Evolutionary conservation across 2,888 invertebrate species (phyloP).

Genomic region (Scaptomyza flava): DNA sequence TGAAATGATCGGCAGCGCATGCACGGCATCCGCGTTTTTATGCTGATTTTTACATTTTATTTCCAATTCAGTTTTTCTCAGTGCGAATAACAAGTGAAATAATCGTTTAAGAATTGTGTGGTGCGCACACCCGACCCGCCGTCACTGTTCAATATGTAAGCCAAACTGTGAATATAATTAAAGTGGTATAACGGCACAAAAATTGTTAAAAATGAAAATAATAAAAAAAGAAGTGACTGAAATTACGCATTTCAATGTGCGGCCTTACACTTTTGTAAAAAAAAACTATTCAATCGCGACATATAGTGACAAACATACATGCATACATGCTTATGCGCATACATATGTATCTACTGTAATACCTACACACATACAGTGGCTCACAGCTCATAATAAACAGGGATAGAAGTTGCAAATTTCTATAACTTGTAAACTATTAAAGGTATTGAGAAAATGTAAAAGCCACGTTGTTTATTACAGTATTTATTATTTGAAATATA

Average conservation of each 20-base stretch:
- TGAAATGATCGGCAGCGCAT: slow-evolving; percentile 32
- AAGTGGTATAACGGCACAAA: slow-evolving; percentile 36
- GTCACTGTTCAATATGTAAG: slow-evolving; percentile 43
- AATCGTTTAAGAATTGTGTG: slow-evolving; percentile 10
- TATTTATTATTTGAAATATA: no score
- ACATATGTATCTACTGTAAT: not conserved
- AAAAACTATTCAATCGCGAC: slow-evolving; percentile 2
- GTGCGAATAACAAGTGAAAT: slow-evolving; percentile 29
- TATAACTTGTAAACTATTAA: no score
- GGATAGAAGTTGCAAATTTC: no score
- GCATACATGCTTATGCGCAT: slow-evolving; percentile 1
- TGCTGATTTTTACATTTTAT: slow-evolving; percentile 42
- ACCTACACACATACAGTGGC: not conserved
- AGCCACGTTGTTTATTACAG: no score
- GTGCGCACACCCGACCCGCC: slow-evolving; percentile 31
- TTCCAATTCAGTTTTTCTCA: slow-evolving; percentile 28
- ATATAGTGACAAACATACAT: not conserved
- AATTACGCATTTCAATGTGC: not conserved
- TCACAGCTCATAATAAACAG: no score
- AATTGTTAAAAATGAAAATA: slow-evolving; percentile 30
- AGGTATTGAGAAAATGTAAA: no score
- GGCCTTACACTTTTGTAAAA: not conserved
- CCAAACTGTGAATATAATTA: slow-evolving; percentile 37
- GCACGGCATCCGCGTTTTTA: slow-evolving; percentile 39
- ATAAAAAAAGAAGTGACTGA: slow-evolving; percentile 30